A percentile compares a stretch with the other conserved stretches of the same genome.
Evolutionary conservation across 2,888 invertebrate genomes (phyloP).

Genomic region (Eurytoma californica): DNA sequence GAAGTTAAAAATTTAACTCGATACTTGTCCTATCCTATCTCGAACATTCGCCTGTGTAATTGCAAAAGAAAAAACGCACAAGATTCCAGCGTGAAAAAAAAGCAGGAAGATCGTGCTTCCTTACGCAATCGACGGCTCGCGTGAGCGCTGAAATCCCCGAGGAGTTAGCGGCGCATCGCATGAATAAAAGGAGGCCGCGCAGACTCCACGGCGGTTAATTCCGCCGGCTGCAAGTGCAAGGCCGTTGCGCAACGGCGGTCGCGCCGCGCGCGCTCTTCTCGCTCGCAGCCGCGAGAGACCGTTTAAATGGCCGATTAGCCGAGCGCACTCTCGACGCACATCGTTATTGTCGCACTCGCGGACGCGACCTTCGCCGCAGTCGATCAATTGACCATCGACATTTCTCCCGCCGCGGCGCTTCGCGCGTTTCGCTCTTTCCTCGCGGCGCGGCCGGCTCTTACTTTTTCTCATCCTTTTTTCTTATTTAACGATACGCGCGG

Average conservation of each 20-base stretch:
- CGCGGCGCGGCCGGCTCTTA: neutral
- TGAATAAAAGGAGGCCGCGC: neutral
- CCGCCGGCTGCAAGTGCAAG: slow-evolving; percentile 37
- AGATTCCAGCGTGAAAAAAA: neutral
- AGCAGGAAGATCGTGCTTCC: neutral
- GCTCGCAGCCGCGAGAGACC: slow-evolving; percentile 18
- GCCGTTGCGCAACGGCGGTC: slow-evolving; percentile 25
- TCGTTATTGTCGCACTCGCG: neutral
- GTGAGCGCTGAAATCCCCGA: slow-evolving; percentile 41
- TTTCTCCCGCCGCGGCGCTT: neutral
- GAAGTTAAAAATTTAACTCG: too few species aligned
- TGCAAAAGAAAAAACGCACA: neutral
- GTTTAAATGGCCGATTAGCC: slow-evolving; percentile 38
- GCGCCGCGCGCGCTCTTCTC: neutral
- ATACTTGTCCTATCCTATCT: too few species aligned
- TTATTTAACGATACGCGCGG: neutral
- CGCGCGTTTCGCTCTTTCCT: neutral
- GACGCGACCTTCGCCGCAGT: slow-evolving; percentile 3
- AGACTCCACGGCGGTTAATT: slow-evolving; percentile 7
- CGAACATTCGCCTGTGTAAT: too few species aligned
- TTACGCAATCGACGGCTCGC: slow-evolving; percentile 2
- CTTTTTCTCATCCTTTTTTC: neutral
- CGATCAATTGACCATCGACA: slow-evolving; percentile 14
- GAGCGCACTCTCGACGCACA: slow-evolving; percentile 11
- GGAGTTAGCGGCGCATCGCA: slow-evolving; percentile 19